Percentiles rank a stretch among this genome's conserved stretches.
These are phyloP conservation scores for Coptodon rendalli DNA, from an alignment of 2,113 vertebrate species.

Conservation along the genomic window DNA sequence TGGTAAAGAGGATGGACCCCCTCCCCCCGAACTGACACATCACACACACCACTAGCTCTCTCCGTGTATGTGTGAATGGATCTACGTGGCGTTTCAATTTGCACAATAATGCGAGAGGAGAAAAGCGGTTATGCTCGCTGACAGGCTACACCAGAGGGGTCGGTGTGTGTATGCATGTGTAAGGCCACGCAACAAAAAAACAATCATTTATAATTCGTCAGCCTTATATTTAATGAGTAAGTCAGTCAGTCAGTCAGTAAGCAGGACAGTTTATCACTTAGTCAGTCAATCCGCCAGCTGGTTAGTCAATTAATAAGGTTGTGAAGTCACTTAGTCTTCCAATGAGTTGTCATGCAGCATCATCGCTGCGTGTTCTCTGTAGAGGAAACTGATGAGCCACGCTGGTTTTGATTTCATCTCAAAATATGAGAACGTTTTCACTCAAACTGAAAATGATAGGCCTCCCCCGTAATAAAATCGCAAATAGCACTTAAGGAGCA, in stretches of 20 bases:
- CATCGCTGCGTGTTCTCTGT: neutral
- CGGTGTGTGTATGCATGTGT: neutral
- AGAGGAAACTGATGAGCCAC: neutral
- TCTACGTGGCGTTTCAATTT: slow-evolving; percentile 59
- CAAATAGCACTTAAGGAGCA: neutral
- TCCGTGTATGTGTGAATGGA: slow-evolving; percentile 22
- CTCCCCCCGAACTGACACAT: neutral
- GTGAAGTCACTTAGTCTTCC: neutral
- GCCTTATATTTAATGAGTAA: neutral
- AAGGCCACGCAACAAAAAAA: neutral
- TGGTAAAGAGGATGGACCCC: slow-evolving; percentile 8
- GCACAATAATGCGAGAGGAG: slow-evolving; percentile 58
- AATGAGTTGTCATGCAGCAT: neutral
- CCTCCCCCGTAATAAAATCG: neutral
- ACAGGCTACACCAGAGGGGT: slow-evolving; percentile 11
- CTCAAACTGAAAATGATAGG: neutral
- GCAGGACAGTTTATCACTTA: neutral
- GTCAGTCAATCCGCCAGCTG: neutral
- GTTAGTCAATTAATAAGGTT: neutral
- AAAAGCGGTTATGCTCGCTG: slow-evolving; percentile 38
- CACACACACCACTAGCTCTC: neutral
- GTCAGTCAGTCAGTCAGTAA: neutral
- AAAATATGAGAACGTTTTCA: neutral
- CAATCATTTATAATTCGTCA: neutral
- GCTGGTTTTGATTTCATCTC: neutral